Conservation (phyloP, 35 echinoderm and acorn worm genomes). For the Holothuria glaberrima region DNA sequence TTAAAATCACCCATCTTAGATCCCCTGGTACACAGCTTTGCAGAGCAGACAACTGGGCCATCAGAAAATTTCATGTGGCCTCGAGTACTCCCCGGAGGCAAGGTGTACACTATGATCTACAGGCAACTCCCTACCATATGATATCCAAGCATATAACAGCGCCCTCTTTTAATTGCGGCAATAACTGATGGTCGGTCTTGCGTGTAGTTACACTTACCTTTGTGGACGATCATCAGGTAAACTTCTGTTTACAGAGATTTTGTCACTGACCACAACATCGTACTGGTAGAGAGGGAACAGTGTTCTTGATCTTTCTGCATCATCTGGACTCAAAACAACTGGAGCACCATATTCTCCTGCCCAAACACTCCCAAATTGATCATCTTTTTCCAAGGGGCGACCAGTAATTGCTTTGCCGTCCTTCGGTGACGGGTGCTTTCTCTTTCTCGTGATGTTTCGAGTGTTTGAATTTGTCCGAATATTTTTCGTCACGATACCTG, state of each 20-base stretch:
- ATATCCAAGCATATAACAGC: too few species aligned
- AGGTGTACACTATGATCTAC: too few species aligned
- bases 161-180: too few species aligned
- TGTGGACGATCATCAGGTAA: constrained; percentile 78
- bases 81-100: too few species aligned
- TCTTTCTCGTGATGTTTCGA: neutral
- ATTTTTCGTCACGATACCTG: constrained; percentile 16
- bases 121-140: too few species aligned
- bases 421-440: neutral
- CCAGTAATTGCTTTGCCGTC: neutral
- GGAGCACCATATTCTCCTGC: constrained; percentile 71
- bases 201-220: too few species aligned
- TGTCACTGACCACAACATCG: constrained; percentile 77
- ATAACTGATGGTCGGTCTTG: too few species aligned
- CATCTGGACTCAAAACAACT: constrained; percentile 49
- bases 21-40: too few species aligned
- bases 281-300: constrained; percentile 73
- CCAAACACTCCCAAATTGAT: neutral
- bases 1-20: too few species aligned
- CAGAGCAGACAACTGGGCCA: too few species aligned
- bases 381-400: too few species aligned
- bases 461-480: neutral
- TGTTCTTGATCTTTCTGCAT: constrained; percentile 20
- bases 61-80: too few species aligned
- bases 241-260: constrained; percentile 79